Base-by-base conservation (phyloP, 2,113 vertebrate species). In the Cyphomyrus discorhynchus region DNA sequence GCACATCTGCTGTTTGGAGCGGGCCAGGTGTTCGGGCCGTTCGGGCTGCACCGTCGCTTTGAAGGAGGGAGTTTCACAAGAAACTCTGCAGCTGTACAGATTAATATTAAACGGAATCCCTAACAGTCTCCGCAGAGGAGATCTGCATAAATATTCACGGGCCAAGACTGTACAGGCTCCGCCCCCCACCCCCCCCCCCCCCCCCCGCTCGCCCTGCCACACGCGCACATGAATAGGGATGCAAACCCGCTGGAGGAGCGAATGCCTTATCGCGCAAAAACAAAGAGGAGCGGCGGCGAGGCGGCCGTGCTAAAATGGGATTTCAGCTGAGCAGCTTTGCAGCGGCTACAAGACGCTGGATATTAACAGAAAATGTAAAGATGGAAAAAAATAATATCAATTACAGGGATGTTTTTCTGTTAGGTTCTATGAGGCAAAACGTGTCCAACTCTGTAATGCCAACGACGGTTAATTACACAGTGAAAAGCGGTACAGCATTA, bases 81-180 rank as follows among this genome's bases (percentile, higher is more conserved):
- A 91, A 91, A 80, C 56, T 90, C 88, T 90, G 90, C 84, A 90
- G 92, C 88, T n/a, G 91, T 90, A 90, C 45, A 91, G 90, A 94
- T 93, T 94, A 93, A 94, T 93, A 94, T 92, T 92, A 92, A 94
- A 93, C 85, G 77, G 90, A 92, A 92, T 93, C 92, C 89, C 91
- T 92, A 91, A 93, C 92, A 92, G 90, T 86, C 66, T 24, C 83
- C 90, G 42, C 89, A 83, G 89, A 91, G 89, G 91, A 90, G 90
- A 92, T 92, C 92, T 92, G 90, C 91, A 93, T 93, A 91, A 91
- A 94, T 94, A 94, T 93, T 93, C 92, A 93, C 84, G 74, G 90
- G 90, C 86, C 77, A 90, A 90, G 91, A 92, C 90, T 90, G 90
- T 92, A 93, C 62, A 70, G 92, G 90, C 92, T 91, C 86, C 89